These are phyloP conservation scores for Pyxicephalus adspersus DNA, from an alignment of 2,113 vertebrate genomes.

Conservation along the genomic window DNA sequence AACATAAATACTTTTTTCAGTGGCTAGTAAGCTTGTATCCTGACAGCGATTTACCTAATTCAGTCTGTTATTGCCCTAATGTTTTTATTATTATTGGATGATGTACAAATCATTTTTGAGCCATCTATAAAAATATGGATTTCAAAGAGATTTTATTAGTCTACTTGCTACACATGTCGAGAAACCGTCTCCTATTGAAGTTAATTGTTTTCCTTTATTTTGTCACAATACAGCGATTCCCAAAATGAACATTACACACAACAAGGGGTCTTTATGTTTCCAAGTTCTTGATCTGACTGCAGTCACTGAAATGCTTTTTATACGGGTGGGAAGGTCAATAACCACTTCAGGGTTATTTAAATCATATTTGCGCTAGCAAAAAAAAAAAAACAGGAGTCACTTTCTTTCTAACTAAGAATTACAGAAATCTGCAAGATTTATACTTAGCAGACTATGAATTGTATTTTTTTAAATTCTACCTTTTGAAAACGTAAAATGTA, in stretches of 20 bases:
- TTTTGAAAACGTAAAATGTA: no score
- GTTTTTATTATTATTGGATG: constrained; percentile 15
- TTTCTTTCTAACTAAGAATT: constrained; percentile 26
- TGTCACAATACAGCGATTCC: constrained; percentile 45
- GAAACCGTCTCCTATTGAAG: constrained; percentile 18
- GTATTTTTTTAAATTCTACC: background rate
- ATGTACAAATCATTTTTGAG: constrained; percentile 9
- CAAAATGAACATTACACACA: constrained; percentile 37
- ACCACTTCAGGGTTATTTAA: constrained; percentile 28
- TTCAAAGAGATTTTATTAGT: constrained; percentile 38
- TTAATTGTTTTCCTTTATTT: constrained; percentile 43
- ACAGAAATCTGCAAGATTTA: background rate
- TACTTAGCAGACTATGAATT: background rate
- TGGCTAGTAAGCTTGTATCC: background rate
- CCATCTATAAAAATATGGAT: constrained; percentile 28
- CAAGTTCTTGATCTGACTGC: constrained; percentile 20
- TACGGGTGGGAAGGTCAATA: constrained; percentile 43
- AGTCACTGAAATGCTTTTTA: constrained; percentile 32
- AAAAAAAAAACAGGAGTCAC: constrained; percentile 4
- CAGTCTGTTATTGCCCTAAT: background rate
- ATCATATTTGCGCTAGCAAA: constrained; percentile 32
- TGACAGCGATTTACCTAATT: constrained; percentile 15
- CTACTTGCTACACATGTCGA: constrained; percentile 12
- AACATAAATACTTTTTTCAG: background rate
- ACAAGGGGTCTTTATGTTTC: constrained; percentile 43